These are phyloP conservation scores for Hylyphantes graminicola DNA, from an alignment of 1,140 invertebrate species.

Conservation along the genomic window DNA sequence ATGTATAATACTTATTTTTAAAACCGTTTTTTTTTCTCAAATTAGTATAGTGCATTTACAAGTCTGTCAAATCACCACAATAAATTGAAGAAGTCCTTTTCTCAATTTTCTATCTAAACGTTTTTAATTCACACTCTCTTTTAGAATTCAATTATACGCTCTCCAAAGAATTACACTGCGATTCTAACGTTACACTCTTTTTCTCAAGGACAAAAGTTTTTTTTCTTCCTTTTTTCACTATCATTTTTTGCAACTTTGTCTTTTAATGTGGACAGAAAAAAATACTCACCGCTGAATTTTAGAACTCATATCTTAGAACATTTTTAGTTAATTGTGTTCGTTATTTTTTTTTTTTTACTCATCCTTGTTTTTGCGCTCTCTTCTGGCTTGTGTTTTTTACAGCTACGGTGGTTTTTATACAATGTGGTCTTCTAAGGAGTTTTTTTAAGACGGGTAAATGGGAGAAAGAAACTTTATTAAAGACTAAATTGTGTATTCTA, in stretches of 20 bases:
- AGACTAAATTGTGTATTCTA: not conserved
- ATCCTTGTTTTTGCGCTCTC: not conserved
- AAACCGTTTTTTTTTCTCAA: too few relatives aligned
- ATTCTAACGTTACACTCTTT: conserved; percentile 8
- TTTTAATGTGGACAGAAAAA: conserved; percentile 36
- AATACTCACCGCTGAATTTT: conserved; percentile 25
- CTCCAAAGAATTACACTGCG: conserved; percentile 30
- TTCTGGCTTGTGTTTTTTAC: conserved; percentile 16
- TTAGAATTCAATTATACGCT: conserved; percentile 39
- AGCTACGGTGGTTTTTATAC: conserved; percentile 7
- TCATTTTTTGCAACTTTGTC: conserved; percentile 2
- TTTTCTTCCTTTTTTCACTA: not conserved
- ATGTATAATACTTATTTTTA: too few relatives aligned
- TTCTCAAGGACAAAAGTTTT: conserved; percentile 2
- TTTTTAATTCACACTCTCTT: conserved; percentile 35
- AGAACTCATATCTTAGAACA: conserved; percentile 13
- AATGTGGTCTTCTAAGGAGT: conserved; percentile 20
- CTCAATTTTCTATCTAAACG: conserved; percentile 29
- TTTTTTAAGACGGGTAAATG: not conserved
- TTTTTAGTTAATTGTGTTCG: conserved; percentile 18
- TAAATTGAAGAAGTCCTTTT: conserved; percentile 23
- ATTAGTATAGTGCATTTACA: too few relatives aligned
- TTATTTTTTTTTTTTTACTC: conserved; percentile 25
- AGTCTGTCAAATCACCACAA: too few relatives aligned
- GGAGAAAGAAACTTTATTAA: not conserved